Conservation (phyloP, 2,797 vertebrate genomes). For the Lithobates sylvaticus region DNA sequence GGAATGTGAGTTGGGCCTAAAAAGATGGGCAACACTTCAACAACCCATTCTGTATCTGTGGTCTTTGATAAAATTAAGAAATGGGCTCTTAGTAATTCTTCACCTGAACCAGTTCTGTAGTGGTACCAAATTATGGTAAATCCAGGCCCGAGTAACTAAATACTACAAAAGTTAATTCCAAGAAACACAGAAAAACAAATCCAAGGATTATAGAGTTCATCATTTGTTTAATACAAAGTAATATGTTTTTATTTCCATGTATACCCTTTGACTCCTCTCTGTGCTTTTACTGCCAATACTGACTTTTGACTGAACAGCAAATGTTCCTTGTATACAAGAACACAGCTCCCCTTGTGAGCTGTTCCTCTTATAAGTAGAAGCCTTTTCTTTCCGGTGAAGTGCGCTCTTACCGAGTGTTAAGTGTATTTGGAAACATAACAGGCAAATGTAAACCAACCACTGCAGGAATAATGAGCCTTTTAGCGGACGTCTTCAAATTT, state of each 20-base stretch:
- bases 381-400: not conserved
- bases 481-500: not conserved
- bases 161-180: not conserved
- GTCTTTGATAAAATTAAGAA: too few relatives aligned
- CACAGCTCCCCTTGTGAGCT: not conserved
- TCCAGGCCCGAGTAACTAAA: not conserved
- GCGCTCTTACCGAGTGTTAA: not conserved
- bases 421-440: slow-evolving; percentile 12
- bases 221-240: not conserved
- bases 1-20: too few relatives aligned
- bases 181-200: not conserved
- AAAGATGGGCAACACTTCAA: too few relatives aligned
- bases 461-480: not conserved
- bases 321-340: not conserved
- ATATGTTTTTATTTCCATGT: not conserved
- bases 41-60: too few relatives aligned
- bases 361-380: not conserved
- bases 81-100: too few relatives aligned
- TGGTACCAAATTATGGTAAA: not conserved
- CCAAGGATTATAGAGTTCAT: not conserved
- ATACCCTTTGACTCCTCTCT: not conserved
- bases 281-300: not conserved
- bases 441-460: not conserved
- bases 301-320: not conserved
- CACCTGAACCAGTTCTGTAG: not conserved